Conservation (phyloP, 2,888 invertebrate genomes). For the Philereme transversata region DNA sequence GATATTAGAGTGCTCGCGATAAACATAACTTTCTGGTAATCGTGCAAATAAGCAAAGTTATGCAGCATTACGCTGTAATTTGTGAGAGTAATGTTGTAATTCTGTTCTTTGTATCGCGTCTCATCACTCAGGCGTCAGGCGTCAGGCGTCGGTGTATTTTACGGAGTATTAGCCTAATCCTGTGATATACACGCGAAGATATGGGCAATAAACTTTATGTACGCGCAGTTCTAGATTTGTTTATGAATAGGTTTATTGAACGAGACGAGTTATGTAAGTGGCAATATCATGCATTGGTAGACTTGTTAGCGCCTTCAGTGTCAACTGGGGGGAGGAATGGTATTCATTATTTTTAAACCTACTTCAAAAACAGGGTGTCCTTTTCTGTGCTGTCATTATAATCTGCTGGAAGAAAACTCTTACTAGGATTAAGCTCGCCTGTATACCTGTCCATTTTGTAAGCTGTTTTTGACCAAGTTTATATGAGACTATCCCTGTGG, state of each 20-base stretch:
- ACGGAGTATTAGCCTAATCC: slow-evolving; percentile 40
- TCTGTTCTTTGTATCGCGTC: slow-evolving; percentile 38
- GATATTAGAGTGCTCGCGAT: no score
- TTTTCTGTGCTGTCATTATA: no score
- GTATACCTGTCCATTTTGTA: no score
- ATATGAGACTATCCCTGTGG: no score
- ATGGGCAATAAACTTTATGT: slow-evolving; percentile 22
- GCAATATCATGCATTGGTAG: slow-evolving; percentile 11
- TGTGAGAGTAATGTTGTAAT: slow-evolving; percentile 54
- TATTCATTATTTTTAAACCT: no score
- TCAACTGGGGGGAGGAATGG: not conserved
- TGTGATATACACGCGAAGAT: slow-evolving; percentile 19
- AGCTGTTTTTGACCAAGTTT: no score
- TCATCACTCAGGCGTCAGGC: slow-evolving; percentile 44
- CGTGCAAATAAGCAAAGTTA: slow-evolving; percentile 34
- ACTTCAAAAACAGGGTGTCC: no score
- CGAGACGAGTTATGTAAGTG: slow-evolving; percentile 8
- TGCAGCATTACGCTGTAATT: slow-evolving; percentile 55
- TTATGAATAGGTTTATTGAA: slow-evolving; percentile 23
- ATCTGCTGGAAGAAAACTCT: no score
- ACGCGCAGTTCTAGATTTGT: slow-evolving; percentile 17
- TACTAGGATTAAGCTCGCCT: no score
- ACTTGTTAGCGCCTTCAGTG: not conserved
- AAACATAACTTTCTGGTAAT: no score
- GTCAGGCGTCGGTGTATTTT: slow-evolving; percentile 42